Percentiles rank a stretch among this genome's conserved stretches.
These are phyloP conservation scores for Strix aluco DNA, from an alignment of 2,113 vertebrate species.

Conservation along the genomic window DNA sequence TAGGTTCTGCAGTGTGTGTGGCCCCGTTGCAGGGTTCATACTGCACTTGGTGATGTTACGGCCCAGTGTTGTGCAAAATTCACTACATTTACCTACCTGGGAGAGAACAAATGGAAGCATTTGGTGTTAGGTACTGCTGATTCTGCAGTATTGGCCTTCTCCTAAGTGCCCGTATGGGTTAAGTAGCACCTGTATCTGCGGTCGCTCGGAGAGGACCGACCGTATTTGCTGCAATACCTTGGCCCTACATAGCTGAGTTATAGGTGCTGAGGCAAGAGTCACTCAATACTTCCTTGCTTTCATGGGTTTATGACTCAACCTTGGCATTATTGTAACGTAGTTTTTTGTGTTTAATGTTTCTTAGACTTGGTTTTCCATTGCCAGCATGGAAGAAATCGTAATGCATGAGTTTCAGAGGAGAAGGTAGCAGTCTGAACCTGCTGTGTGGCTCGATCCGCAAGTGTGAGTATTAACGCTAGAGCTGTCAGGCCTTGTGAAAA, in stretches of 20 bases:
- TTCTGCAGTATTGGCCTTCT: neutral
- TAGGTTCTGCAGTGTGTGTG: neutral
- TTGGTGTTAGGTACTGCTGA: accelerated
- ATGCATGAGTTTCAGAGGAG: constrained; percentile 83
- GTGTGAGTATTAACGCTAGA: constrained; percentile 81
- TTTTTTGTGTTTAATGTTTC: constrained; percentile 86
- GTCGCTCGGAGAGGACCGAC: neutral
- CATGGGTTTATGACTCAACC: constrained; percentile 70
- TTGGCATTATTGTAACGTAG: constrained; percentile 75
- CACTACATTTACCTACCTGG: accelerated
- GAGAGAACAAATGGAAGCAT: neutral
- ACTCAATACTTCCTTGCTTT: constrained; percentile 46
- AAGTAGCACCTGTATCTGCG: neutral
- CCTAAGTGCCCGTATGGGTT: neutral
- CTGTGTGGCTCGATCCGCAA: constrained; percentile 82
- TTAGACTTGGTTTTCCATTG: constrained; percentile 84
- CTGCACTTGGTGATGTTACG: neutral
- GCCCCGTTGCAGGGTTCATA: neutral
- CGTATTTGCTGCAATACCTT: accelerated
- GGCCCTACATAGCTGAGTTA: accelerated
- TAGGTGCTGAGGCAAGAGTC: neutral
- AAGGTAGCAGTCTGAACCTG: constrained; percentile 80
- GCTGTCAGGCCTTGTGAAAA: constrained; percentile 80
- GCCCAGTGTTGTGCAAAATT: neutral
- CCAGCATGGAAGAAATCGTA: constrained; percentile 82